These are phyloP conservation scores for Tetraodon nigroviridis DNA, from an alignment of 2,113 vertebrate species.

Conservation along the genomic window DNA sequence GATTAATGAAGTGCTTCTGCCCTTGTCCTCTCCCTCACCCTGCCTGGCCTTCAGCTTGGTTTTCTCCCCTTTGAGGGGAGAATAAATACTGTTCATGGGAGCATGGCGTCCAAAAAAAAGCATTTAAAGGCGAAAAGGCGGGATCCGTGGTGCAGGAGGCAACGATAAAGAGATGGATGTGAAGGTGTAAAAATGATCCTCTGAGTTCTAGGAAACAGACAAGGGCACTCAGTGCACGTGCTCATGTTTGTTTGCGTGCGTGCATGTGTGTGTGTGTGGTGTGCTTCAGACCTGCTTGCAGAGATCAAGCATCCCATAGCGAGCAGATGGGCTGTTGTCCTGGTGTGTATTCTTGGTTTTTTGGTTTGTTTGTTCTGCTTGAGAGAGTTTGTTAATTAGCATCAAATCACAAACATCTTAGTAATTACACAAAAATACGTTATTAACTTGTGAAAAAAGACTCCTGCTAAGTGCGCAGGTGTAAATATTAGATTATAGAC, in stretches of 20 bases:
- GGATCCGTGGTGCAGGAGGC: conserved; percentile 2
- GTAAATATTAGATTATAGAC: too few species aligned
- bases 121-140: conserved; percentile 13
- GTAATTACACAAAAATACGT: conserved; percentile 61
- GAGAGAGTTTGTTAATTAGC: conserved; percentile 49
- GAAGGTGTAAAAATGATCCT: conserved; percentile 27
- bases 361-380: conserved; percentile 60
- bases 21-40: conserved; percentile 43
- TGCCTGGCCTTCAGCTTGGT: conserved; percentile 2
- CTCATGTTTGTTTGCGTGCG: conserved; percentile 28
- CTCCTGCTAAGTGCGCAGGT: too few species aligned
- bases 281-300: conserved; percentile 32
- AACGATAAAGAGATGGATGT: conserved; percentile 37
- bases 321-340: conserved; percentile 64
- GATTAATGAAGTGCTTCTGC: conserved; percentile 73
- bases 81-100: conserved; percentile 66
- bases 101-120: conserved; percentile 59
- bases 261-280: conserved; percentile 21
- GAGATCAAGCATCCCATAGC: conserved; percentile 37
- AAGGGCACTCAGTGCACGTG: conserved; percentile 14
- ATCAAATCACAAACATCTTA: conserved; percentile 33
- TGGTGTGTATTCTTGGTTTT: conserved; percentile 38
- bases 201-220: conserved; percentile 50
- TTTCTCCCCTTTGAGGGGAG: conserved; percentile 25
- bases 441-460: conserved; percentile 29